Base-by-base conservation (phyloP, 1,140 invertebrate species). In the Mylabris phalerata region DNA sequence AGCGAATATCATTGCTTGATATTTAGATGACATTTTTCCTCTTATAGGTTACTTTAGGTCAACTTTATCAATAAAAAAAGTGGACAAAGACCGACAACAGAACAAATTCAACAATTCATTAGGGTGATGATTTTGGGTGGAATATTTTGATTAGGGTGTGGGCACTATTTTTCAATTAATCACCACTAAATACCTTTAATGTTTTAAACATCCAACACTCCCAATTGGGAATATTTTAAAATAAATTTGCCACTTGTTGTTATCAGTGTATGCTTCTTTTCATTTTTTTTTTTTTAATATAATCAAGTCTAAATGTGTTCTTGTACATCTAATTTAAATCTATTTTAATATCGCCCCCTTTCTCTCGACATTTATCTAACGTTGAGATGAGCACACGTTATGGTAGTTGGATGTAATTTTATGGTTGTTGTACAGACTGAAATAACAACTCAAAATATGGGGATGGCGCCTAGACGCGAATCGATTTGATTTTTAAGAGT, bases 141-240 rank as follows among this genome's bases (percentile, higher is more conserved):
- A 39, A 46, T 46, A 54, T 46, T 54, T 46, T 52, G 43, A 38
- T 44, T 54, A 54, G 42, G 51, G 51, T 54, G 51, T 54, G 46
- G 51, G 42, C 41, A 43, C 42, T 2, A 4, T 32, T 11, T 54
- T 45, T 54, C 5, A 11, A 27, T 38, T 32, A 32, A 32, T 32
- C 32, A 32, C 32, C 32, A 32, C 25, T 19, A 50, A 19, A 19
- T 39, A 27, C 32, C 39, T 52, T 44, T 42, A 7, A 54, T 54
- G 51, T 54, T 54, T 54, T 45, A 54, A 54, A 54, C 51, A 54
- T 54, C 2, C 32, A 32, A 32, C 32, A 32, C 32, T 45, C 25
- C 42, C 42, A 54, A 45, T 25, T 52, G 41, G 19, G 41, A 11
- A 48, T 26, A 27, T 48, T 48, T 32, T 32, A 32, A 27, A 24